Percentiles rank a stretch among this genome's conserved stretches.
Conservation (phyloP, 2,113 vertebrate genomes). For the Apaloderma vittatum region DNA sequence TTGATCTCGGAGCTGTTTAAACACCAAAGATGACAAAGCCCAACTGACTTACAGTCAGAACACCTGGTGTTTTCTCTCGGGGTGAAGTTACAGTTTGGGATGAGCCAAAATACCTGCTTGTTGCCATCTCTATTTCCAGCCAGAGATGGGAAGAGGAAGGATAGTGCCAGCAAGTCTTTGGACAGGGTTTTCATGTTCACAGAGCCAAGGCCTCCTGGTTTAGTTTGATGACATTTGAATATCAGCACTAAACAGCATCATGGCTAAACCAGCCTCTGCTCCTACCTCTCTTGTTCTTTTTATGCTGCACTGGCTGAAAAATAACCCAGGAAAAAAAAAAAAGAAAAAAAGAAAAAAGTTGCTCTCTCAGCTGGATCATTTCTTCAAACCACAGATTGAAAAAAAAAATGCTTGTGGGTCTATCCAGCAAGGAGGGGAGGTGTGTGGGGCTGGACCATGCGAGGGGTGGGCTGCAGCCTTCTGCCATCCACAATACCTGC, state of each 20-base stretch:
- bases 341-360: background rate
- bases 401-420: background rate
- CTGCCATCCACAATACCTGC: background rate
- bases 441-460: accelerated
- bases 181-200: accelerated
- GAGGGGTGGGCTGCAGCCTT: background rate
- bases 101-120: background rate
- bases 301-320: background rate
- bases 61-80: background rate
- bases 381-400: background rate
- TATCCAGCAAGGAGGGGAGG: background rate
- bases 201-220: background rate
- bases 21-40: background rate
- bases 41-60: background rate
- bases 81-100: background rate
- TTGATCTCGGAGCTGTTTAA: background rate
- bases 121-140: background rate
- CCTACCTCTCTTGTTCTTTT: background rate
- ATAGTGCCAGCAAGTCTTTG: too few species aligned
- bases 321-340: background rate
- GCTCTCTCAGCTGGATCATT: background rate
- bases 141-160: background rate
- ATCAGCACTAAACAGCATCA: background rate
- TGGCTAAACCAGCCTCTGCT: background rate
- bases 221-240: accelerated